A percentile compares a stretch with the other conserved stretches of the same genome.
Conservation (phyloP, 2,888 invertebrate genomes). For the Euproctis similis region DNA sequence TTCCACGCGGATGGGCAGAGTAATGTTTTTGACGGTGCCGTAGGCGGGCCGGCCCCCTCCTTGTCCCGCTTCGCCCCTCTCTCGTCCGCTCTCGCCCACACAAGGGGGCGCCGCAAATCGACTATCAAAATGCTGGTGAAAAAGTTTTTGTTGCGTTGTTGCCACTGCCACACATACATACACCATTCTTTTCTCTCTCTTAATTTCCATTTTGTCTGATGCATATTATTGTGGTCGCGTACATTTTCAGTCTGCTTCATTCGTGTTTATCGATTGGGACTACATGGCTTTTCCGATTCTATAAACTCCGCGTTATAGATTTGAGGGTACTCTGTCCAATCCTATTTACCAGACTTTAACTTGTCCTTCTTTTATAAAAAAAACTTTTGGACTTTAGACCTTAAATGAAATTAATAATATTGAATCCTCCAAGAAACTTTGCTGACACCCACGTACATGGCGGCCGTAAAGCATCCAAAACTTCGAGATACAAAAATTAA, state of each 20-base stretch:
- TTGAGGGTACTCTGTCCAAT: too few species aligned
- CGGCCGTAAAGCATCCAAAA: too few species aligned
- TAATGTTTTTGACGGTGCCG: conserved; percentile 75
- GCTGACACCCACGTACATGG: too few species aligned
- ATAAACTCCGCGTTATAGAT: too few species aligned
- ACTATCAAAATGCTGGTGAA: conserved; percentile 71
- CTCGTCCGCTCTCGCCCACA: conserved; percentile 11
- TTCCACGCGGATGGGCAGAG: conserved; percentile 73
- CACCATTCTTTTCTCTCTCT: conserved; percentile 22
- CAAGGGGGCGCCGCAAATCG: conserved; percentile 63
- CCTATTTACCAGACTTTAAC: too few species aligned
- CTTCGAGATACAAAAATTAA: too few species aligned
- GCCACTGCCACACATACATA: conserved; percentile 16
- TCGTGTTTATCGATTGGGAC: conserved; percentile 23
- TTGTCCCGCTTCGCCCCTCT: conserved; percentile 17
- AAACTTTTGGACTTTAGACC: too few species aligned
- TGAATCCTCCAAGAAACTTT: too few species aligned
- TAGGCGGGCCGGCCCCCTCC: conserved; percentile 34
- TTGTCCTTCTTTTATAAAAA: too few species aligned
- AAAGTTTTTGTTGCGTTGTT: conserved; percentile 51
- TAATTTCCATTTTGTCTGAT: conserved; percentile 32
- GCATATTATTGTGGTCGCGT: conserved; percentile 7
- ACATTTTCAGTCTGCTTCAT: conserved; percentile 13
- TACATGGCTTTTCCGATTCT: too few species aligned
- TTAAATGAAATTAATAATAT: too few species aligned